Base-by-base conservation (phyloP, 2,113 vertebrate genomes). In the Ancistrus triradiatus region DNA sequence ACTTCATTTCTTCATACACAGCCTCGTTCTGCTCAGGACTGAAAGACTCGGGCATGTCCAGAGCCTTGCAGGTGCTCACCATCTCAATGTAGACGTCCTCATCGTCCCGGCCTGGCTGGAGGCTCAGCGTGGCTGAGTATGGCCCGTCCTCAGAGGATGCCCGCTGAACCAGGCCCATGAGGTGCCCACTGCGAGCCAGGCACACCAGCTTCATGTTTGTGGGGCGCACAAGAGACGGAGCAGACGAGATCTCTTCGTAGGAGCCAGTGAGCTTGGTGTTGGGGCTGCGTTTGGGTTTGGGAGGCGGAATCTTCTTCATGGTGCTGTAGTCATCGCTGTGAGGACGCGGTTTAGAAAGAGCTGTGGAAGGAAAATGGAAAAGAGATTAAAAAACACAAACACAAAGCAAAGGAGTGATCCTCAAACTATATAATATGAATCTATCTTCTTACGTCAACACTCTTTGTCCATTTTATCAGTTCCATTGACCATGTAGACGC, bases 1-100 rank as follows among this genome's bases (percentile, higher is more conserved):
- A 97, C 50, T 94, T 97, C 95, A 98, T 98, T 74, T 98, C 95
- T 77, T 98, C 95, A 10, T 98, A 98, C 14, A 97, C 95, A 0
- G 91, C 91, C 66, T 98, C 95, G 0, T 57, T 84, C 74, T 81
- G 87, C 24, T 95, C 92, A 0, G 90, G 91, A 75, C 90, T 90
- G 37, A 86, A 80, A 0, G 74, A 82, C 19, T 87, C 84, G 0
- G 74, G 63, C 59, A 76, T 79, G 49, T 57, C 76, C 6, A 56
- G 68, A 64, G 85, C 78, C n/a, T 81, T 78, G 0, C 83, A 85
- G 11, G 91, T 88, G 46, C 92, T 93, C 59, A 92, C 81, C 95
- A 98, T 98, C 81, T 98, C 95, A 22, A 98, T 97, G 72, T 98
- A 95, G 43, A 97, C 90, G 1, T 95, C 93, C 31, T 93, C 93